A percentile compares a stretch with the other conserved stretches of the same genome.
Conservation (phyloP, 1,140 invertebrate genomes). For the Rhyzopertha dominica region DNA sequence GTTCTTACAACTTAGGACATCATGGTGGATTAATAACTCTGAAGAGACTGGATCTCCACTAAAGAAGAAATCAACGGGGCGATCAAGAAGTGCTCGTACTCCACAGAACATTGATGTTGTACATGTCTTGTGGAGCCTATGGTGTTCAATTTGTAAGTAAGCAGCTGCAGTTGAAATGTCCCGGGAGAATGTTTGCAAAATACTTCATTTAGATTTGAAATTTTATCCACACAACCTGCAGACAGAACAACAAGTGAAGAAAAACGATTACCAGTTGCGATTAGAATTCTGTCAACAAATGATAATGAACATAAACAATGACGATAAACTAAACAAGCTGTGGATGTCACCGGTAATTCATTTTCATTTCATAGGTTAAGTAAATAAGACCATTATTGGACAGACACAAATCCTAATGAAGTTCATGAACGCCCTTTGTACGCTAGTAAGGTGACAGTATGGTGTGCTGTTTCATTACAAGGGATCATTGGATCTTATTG, state of each 20-base stretch:
- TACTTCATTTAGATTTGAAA: background rate
- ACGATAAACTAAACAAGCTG: constrained; percentile 1
- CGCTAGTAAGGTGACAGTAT: constrained; percentile 28
- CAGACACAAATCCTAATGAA: constrained; percentile 21
- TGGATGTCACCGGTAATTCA: constrained; percentile 1
- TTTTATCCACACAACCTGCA: constrained; percentile 5
- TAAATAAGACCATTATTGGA: constrained; percentile 29
- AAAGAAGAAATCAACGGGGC: constrained; percentile 1
- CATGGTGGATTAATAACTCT: constrained; percentile 1
- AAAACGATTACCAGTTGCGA: constrained; percentile 1
- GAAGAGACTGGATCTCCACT: constrained; percentile 1
- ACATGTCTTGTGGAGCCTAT: background rate
- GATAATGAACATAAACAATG: background rate
- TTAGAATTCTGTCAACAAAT: constrained; percentile 2
- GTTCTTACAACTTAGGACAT: constrained; percentile 3
- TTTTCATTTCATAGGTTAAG: constrained; percentile 29
- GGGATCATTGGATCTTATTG: constrained; percentile 1
- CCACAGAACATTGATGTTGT: background rate
- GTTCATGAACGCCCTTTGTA: constrained; percentile 25
- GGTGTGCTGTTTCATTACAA: constrained; percentile 19
- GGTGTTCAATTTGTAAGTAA: background rate
- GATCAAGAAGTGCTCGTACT: background rate
- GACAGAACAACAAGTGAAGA: background rate
- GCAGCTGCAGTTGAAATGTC: background rate
- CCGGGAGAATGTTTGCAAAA: background rate